Percentiles rank a stretch among this genome's conserved stretches.
phyloP scores from a whole-genome alignment of 2,888 invertebrate genomes.

The Lathronympha strigana region DNA sequence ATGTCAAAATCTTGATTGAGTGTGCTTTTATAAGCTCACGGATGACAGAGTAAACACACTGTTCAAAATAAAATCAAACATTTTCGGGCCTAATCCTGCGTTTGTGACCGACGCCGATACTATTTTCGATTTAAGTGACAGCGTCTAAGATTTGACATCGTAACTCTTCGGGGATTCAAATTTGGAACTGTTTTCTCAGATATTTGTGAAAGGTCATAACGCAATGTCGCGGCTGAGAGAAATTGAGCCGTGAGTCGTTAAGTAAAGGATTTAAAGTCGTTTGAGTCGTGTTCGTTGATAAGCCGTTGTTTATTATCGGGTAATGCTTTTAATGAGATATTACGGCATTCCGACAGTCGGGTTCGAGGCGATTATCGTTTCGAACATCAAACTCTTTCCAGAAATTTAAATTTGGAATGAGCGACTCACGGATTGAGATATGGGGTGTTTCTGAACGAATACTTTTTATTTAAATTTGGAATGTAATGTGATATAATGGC shows the following conservation, averaged over 20 bases:
- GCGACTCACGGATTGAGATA: constrained; percentile 71
- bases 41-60: constrained; percentile 62
- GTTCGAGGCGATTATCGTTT: constrained; percentile 72
- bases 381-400: constrained; percentile 78
- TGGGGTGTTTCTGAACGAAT: constrained; percentile 71
- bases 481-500: constrained; percentile 71
- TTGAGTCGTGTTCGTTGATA: constrained; percentile 53
- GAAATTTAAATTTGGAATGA: constrained; percentile 79
- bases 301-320: constrained; percentile 58
- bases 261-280: constrained; percentile 59
- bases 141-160: constrained; percentile 72
- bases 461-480: constrained; percentile 74
- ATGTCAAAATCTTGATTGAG: constrained; percentile 67
- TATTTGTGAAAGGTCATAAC: constrained; percentile 52
- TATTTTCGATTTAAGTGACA: constrained; percentile 73
- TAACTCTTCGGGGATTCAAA: constrained; percentile 75
- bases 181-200: constrained; percentile 64
- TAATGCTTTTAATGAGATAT: constrained; percentile 76
- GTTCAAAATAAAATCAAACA: constrained; percentile 56
- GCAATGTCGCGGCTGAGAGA: constrained; percentile 49
- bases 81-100: constrained; percentile 48
- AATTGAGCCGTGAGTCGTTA: constrained; percentile 54
- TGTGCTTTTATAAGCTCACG: constrained; percentile 63
- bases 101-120: constrained; percentile 55
- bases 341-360: constrained; percentile 72